Percentiles rank a stretch among this genome's conserved stretches.
phyloP scores from a whole-genome alignment of 1,140 invertebrate genomes.

The Hestina assimilis region DNA sequence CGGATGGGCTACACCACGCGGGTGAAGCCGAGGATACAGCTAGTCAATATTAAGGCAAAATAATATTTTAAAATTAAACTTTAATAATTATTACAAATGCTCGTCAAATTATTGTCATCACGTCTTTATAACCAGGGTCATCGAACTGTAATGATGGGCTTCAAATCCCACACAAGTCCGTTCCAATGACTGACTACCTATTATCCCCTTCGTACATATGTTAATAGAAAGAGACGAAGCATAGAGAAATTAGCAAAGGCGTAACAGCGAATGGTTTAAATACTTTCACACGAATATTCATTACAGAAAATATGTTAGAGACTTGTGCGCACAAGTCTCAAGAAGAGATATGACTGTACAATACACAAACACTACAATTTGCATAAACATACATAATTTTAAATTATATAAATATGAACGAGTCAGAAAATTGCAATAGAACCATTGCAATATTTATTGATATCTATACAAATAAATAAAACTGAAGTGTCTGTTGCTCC shows the following conservation, averaged over 20 bases:
- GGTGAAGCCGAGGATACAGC: no score
- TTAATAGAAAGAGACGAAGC: conserved; percentile 4
- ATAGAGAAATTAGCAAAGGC: conserved; percentile 30
- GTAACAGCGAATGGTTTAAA: conserved; percentile 18
- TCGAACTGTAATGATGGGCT: conserved; percentile 22
- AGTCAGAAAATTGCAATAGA: no score
- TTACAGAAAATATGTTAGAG: conserved; percentile 2
- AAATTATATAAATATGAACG: no score
- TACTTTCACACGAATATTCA: conserved; percentile 28
- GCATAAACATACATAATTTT: no score
- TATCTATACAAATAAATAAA: no score
- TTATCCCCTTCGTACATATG: background rate
- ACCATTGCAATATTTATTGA: no score
- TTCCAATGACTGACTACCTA: conserved; percentile 25
- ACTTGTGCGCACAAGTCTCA: background rate
- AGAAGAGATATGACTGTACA: no score
- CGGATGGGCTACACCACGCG: no score
- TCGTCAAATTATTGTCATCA: background rate
- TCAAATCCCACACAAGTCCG: conserved; percentile 21
- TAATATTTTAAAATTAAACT: background rate
- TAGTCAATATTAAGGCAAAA: no score
- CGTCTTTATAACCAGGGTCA: conserved; percentile 18
- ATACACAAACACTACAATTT: no score
- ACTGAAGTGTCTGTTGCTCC: no score
- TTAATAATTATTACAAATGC: background rate